Evolutionary conservation across 1,140 invertebrate species (phyloP).

Genomic region (Bombus haemorrhoidalis): DNA sequence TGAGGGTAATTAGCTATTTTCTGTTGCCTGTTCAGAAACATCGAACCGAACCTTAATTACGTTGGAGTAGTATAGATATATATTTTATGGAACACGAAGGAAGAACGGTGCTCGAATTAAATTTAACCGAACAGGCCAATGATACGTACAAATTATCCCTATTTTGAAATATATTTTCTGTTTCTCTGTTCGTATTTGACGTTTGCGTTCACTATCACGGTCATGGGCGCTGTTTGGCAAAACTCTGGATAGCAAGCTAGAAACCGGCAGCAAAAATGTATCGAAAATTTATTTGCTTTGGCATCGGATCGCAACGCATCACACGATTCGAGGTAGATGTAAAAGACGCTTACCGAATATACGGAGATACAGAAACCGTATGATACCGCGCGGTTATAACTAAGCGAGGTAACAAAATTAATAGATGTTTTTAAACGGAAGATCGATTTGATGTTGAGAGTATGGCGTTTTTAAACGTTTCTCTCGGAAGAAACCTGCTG

Average conservation of each 20-base stretch:
- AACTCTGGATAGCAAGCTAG: constrained; percentile 17
- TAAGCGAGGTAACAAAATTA: background rate
- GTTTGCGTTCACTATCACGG: constrained; percentile 44
- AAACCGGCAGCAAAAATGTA: constrained; percentile 32
- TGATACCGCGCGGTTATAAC: background rate
- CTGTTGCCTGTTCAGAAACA: too few species aligned
- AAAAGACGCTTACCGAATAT: background rate
- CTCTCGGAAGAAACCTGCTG: too few species aligned
- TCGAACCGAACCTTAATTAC: too few species aligned
- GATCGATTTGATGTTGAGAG: fast-evolving
- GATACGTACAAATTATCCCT: background rate
- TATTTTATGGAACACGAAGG: background rate
- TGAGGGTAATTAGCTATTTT: background rate
- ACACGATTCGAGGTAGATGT: background rate
- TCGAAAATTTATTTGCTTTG: constrained; percentile 59
- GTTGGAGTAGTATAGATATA: background rate
- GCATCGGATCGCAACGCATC: constrained; percentile 28
- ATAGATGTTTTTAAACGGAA: background rate
- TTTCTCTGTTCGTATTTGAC: background rate
- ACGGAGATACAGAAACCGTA: background rate
- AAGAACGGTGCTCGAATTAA: background rate
- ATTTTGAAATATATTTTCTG: background rate
- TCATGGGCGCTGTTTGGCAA: background rate
- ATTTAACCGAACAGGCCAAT: background rate
- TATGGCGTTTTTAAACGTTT: background rate